These are phyloP conservation scores for Parnassius mnemosyne DNA, from an alignment of 2,888 invertebrate species.

Conservation along the genomic window DNA sequence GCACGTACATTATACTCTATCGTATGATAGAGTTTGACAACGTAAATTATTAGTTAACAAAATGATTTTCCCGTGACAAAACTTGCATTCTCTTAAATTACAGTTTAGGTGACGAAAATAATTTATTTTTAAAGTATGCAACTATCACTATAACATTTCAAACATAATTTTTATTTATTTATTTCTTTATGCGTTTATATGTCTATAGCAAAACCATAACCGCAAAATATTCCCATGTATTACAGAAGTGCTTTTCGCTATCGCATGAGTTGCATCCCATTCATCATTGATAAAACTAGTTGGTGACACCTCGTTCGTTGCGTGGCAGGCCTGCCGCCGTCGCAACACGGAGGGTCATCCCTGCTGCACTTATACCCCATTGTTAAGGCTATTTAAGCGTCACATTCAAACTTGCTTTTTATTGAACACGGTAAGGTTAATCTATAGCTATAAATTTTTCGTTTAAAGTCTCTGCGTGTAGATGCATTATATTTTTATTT, in stretches of 20 bases:
- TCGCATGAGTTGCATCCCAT: conserved; percentile 36
- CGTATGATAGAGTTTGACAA: no score
- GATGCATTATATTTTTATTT: no score
- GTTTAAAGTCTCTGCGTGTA: no score
- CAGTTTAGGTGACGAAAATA: no score
- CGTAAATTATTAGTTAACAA: no score
- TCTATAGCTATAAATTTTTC: background rate
- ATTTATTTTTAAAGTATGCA: no score
- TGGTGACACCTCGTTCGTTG: conserved; percentile 58
- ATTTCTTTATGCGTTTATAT: background rate
- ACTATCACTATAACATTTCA: no score
- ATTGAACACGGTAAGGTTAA: conserved; percentile 3
- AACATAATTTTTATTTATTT: no score
- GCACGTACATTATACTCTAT: no score
- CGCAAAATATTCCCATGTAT: conserved; percentile 25
- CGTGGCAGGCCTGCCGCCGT: conserved; percentile 28
- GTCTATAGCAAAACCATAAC: conserved; percentile 15
- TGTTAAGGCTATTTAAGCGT: conserved; percentile 21
- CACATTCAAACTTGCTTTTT: conserved; percentile 17
- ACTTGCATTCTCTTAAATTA: no score
- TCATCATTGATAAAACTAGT: conserved; percentile 68
- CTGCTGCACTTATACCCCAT: conserved; percentile 25
- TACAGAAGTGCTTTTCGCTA: conserved; percentile 21
- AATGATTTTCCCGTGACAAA: no score
- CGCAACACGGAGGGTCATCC: conserved; percentile 25